Percentiles rank a stretch among this genome's conserved stretches.
Conservation (phyloP, 2,888 invertebrate species). For the Campoletis raptor region DNA sequence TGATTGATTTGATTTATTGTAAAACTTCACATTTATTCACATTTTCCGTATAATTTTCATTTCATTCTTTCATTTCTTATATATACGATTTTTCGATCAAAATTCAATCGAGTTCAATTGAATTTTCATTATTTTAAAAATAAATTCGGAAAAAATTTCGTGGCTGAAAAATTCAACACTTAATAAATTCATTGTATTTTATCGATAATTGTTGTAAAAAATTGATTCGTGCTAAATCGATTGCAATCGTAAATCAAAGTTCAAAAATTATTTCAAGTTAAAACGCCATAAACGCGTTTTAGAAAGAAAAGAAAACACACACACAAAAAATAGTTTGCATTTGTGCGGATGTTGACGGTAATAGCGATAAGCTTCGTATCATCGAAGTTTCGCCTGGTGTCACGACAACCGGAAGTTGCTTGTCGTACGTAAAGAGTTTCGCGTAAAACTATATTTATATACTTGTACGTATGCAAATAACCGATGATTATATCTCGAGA, state of each 20-base stretch:
- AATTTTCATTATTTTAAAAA: too few relatives aligned
- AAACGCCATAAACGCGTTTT: neutral
- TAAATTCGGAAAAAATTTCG: too few relatives aligned
- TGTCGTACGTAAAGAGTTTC: neutral
- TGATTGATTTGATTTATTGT: neutral
- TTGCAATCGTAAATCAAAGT: neutral
- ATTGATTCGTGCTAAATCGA: neutral
- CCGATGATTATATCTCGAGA: conserved; percentile 12
- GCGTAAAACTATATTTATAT: neutral
- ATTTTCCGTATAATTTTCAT: too few relatives aligned
- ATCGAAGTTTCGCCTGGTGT: conserved; percentile 6
- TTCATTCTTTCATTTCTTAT: too few relatives aligned
- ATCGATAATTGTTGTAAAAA: too few relatives aligned
- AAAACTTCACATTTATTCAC: neutral
- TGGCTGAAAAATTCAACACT: too few relatives aligned
- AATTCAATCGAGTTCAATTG: too few relatives aligned
- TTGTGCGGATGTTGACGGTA: neutral
- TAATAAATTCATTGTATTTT: too few relatives aligned
- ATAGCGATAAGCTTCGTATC: conserved; percentile 19
- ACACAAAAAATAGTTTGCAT: neutral
- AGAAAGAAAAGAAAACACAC: neutral
- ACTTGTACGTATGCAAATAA: neutral
- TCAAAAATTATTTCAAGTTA: neutral
- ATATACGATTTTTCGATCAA: too few relatives aligned
- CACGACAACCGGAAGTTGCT: conserved; percentile 19